phyloP scores from a whole-genome alignment of 1,140 invertebrate genomes.

The Mercenaria mercenaria region DNA sequence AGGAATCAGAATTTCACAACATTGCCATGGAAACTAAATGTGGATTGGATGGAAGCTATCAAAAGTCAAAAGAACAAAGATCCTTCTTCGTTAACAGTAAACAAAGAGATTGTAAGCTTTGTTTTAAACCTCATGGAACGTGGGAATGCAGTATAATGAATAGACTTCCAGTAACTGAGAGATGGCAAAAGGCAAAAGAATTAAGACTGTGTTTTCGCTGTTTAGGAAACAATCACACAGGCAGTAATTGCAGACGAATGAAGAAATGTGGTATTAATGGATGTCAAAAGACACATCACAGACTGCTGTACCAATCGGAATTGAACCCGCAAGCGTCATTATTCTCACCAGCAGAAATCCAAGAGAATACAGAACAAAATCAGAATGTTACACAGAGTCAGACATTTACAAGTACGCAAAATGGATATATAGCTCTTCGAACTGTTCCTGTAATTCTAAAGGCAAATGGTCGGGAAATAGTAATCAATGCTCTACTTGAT shows the following conservation, averaged over 20 bases:
- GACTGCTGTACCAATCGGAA: not conserved
- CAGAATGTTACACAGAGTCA: not conserved
- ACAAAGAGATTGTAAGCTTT: not conserved
- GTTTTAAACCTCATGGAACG: not conserved
- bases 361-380: not conserved
- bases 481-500: slow-evolving; percentile 23
- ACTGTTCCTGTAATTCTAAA: slow-evolving; percentile 1
- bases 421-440: not conserved
- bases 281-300: not conserved
- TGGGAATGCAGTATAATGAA: not conserved
- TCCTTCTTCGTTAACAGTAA: not conserved
- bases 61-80: not conserved
- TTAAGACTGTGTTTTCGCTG: not conserved
- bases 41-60: not conserved
- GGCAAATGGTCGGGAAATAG: not conserved
- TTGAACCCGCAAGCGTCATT: not conserved
- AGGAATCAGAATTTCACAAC: slow-evolving; percentile 5
- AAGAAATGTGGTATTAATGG: slow-evolving; percentile 17
- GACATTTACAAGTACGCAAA: not conserved
- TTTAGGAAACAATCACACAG: not conserved
- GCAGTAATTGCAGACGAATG: not conserved
- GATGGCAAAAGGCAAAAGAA: slow-evolving; percentile 8
- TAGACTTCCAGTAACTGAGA: not conserved
- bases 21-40: slow-evolving; percentile 10
- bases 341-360: not conserved